These are phyloP conservation scores for Tanytarsus gracilentus DNA, from an alignment of 2,888 invertebrate genomes.

Conservation along the genomic window DNA sequence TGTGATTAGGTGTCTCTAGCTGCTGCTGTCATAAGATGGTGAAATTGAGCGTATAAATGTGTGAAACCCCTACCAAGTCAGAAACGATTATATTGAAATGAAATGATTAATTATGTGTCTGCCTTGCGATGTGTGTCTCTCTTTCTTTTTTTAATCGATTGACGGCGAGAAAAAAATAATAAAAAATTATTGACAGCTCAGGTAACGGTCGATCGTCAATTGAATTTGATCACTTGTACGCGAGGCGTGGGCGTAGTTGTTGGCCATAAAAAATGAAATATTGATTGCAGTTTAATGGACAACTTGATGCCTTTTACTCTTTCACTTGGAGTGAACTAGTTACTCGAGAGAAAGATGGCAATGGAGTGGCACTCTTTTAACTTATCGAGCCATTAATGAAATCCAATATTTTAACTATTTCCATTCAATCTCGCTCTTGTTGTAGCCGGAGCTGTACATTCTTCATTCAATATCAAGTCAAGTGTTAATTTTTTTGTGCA, in stretches of 20 bases:
- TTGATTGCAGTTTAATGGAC: background rate
- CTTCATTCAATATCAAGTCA: background rate
- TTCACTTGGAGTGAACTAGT: no score
- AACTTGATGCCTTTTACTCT: no score
- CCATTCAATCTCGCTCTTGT: no score
- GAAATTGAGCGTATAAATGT: background rate
- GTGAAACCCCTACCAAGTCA: background rate
- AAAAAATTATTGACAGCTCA: slow-evolving; percentile 14
- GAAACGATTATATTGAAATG: background rate
- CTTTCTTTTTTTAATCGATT: slow-evolving; percentile 17
- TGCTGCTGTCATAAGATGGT: no score
- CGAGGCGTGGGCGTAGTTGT: slow-evolving; percentile 9
- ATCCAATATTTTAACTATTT: slow-evolving; percentile 18
- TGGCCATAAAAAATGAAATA: slow-evolving; percentile 6
- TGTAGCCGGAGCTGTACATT: no score
- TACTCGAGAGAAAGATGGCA: background rate
- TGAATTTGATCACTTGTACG: background rate
- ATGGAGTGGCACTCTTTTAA: background rate
- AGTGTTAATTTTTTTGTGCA: slow-evolving; percentile 24
- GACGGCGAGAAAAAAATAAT: background rate
- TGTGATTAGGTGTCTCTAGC: no score
- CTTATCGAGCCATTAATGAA: slow-evolving; percentile 5
- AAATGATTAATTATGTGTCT: slow-evolving; percentile 27
- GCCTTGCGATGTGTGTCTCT: background rate
- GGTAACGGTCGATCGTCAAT: background rate